Conservation (phyloP, 2,797 vertebrate species). For the Crenuchus spilurus region DNA sequence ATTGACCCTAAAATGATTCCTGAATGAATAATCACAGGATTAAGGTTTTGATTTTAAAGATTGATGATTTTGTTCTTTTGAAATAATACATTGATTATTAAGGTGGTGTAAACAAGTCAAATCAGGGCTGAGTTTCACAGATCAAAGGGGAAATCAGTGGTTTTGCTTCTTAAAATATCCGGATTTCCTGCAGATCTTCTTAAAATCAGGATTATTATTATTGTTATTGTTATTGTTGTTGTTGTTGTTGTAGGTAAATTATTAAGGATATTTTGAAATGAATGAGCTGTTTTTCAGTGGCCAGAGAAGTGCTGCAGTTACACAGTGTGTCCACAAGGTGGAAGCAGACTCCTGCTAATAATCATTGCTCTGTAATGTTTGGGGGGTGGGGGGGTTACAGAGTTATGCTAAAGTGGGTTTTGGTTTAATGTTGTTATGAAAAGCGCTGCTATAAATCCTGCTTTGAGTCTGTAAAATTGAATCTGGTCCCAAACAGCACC, state of each 20-base stretch:
- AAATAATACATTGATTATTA: too few species aligned
- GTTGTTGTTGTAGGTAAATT: background rate
- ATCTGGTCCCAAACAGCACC: background rate
- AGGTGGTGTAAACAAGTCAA: too few species aligned
- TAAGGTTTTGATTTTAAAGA: too few species aligned
- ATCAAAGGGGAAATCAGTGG: too few species aligned
- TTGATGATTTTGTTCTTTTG: too few species aligned
- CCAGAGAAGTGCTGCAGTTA: conserved; percentile 17
- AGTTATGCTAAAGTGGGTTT: background rate
- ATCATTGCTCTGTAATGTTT: background rate
- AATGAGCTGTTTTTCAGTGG: background rate
- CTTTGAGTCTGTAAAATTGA: background rate
- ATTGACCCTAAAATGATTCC: too few species aligned
- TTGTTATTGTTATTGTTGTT: too few species aligned
- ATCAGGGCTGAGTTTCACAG: too few species aligned
- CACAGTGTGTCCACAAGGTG: conserved; percentile 60
- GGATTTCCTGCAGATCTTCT: too few species aligned
- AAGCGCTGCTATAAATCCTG: background rate
- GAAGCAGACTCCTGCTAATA: conserved; percentile 3
- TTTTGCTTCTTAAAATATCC: too few species aligned
- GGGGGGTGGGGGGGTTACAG: background rate
- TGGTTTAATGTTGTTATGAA: background rate
- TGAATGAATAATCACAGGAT: too few species aligned
- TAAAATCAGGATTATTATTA: too few species aligned
- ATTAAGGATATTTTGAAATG: background rate